Conservation (phyloP, 2,797 vertebrate genomes). For the Lycodopsis pacificus region DNA sequence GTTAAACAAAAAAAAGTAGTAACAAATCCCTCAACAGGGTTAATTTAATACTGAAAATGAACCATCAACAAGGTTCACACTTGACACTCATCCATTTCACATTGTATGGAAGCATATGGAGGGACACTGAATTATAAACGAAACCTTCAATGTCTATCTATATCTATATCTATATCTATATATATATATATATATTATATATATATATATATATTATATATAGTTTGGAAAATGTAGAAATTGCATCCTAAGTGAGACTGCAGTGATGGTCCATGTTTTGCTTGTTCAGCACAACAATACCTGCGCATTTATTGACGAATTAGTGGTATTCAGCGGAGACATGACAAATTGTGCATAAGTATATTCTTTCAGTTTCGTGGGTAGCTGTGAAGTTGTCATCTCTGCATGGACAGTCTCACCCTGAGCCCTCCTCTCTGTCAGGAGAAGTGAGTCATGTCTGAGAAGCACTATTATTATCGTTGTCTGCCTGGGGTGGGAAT, state of each 20-base stretch:
- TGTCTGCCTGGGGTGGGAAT: constrained; percentile 54
- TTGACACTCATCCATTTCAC: too few species aligned
- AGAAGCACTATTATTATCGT: constrained; percentile 69
- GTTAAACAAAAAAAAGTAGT: too few species aligned
- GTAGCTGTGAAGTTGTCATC: constrained; percentile 63
- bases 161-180: too few species aligned
- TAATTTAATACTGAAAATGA: too few species aligned
- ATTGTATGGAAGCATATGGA: too few species aligned
- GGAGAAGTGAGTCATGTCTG: constrained; percentile 76
- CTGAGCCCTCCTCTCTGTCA: constrained; percentile 49
- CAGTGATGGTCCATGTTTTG: constrained; percentile 27
- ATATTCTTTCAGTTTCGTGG: constrained; percentile 60
- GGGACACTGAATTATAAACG: too few species aligned
- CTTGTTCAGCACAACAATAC: constrained; percentile 59
- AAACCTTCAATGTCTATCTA: too few species aligned
- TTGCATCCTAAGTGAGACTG: neutral
- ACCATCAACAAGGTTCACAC: too few species aligned
- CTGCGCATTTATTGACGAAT: constrained; percentile 49
- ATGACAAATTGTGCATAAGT: constrained; percentile 67
- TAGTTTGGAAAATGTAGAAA: constrained; percentile 1
- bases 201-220: too few species aligned
- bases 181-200: too few species aligned
- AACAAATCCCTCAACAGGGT: too few species aligned
- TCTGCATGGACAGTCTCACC: constrained; percentile 61
- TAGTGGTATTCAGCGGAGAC: constrained; percentile 63